Evolutionary conservation across 2,113 vertebrate species (phyloP).

Genomic region (Balaenoptera acutorostrata): DNA sequence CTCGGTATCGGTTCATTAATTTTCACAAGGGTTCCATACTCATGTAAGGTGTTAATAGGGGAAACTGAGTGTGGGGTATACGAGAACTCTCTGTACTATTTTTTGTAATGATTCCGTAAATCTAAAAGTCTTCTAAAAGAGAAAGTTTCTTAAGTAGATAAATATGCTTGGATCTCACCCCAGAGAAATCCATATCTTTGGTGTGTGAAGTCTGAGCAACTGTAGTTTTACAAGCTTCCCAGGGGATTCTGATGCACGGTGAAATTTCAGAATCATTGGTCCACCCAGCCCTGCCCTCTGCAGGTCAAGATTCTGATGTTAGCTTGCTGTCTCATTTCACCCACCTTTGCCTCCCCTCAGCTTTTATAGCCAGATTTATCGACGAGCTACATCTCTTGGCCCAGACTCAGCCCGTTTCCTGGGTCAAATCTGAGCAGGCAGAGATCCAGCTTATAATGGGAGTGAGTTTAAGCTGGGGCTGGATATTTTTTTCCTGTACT

Average conservation of each 20-base stretch:
- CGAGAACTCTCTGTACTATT: background rate
- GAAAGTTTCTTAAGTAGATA: background rate
- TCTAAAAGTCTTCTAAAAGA: background rate
- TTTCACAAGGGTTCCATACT: background rate
- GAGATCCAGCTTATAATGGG: background rate
- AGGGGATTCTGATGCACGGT: background rate
- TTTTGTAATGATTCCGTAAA: background rate
- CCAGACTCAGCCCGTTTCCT: background rate
- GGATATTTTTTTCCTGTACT: background rate
- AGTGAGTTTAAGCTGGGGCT: background rate
- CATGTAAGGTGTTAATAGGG: background rate
- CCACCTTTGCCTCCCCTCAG: background rate
- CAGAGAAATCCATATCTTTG: background rate
- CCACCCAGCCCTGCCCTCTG: background rate
- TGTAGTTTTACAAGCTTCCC: background rate
- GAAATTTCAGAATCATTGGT: background rate
- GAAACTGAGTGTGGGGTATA: background rate
- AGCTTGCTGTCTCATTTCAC: background rate
- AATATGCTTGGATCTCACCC: background rate
- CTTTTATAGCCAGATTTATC: background rate
- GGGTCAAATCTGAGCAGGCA: background rate
- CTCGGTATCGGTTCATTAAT: background rate
- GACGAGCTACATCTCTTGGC: background rate
- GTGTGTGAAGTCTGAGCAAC: background rate
- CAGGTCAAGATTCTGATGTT: conserved; percentile 9